phyloP scores from a whole-genome alignment of 2,113 vertebrate species.

The Pangasianodon hypophthalmus region DNA sequence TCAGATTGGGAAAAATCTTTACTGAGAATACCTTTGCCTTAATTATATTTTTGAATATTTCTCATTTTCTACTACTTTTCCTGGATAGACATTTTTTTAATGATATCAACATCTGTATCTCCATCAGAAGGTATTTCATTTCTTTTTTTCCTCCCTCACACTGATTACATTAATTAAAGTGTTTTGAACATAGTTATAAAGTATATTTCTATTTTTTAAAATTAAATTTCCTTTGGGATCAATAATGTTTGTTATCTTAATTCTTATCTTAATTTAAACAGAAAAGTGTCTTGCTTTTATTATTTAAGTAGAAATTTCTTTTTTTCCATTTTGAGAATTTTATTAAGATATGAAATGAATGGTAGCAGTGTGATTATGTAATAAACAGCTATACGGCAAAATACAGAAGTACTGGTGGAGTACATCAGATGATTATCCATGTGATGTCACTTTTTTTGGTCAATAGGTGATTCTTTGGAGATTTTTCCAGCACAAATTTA shows the following conservation, averaged over 20 bases:
- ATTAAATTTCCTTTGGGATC: background rate
- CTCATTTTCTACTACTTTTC: background rate
- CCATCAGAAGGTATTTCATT: background rate
- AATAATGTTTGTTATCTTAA: background rate
- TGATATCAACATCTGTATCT: background rate
- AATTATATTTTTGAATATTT: background rate
- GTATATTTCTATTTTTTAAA: background rate
- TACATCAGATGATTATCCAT: background rate
- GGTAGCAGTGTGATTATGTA: background rate
- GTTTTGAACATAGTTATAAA: background rate
- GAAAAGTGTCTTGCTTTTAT: background rate
- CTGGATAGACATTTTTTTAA: conserved; percentile 3
- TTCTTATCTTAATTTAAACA: background rate
- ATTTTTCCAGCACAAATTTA: background rate
- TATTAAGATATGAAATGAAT: background rate
- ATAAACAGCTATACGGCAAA: background rate
- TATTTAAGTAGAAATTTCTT: background rate
- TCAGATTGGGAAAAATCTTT: background rate
- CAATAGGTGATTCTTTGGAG: background rate
- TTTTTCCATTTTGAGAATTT: background rate
- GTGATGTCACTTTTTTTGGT: background rate
- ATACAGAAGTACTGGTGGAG: too few relatives aligned
- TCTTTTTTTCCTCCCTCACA: background rate
- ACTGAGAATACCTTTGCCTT: background rate
- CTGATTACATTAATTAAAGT: background rate